phyloP scores from a whole-genome alignment of 2,113 vertebrate species.

The Burhinus oedicnemus region DNA sequence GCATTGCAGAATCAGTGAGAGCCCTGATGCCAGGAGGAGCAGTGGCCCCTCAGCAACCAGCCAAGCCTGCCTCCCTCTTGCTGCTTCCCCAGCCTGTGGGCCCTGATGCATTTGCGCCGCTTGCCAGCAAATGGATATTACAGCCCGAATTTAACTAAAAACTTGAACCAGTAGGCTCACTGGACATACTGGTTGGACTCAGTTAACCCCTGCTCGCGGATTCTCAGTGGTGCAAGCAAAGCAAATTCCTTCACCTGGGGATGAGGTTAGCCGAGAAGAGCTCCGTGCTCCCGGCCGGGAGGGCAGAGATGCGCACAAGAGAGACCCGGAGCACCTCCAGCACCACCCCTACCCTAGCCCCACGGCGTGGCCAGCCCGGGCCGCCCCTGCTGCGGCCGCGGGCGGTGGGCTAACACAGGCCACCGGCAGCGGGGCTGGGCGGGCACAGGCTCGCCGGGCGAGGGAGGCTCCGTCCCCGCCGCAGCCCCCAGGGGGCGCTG shows the following conservation, averaged over 20 bases:
- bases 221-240: too few relatives aligned
- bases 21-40: not conserved
- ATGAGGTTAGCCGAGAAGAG: rapidly evolving
- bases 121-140: too few relatives aligned
- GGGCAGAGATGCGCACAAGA: rapidly evolving
- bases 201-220: not conserved
- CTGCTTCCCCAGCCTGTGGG: not conserved
- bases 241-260: not conserved
- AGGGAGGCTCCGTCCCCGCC: not conserved
- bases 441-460: not conserved
- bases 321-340: not conserved
- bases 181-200: not conserved
- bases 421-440: too few relatives aligned
- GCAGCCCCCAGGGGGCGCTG: constrained; percentile 68
- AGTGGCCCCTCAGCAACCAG: not conserved
- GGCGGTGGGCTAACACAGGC: not conserved
- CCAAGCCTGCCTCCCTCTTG: too few relatives aligned
- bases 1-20: not conserved
- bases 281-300: rapidly evolving
- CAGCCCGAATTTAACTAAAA: too few relatives aligned
- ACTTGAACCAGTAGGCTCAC: too few relatives aligned
- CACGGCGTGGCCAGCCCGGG: not conserved
- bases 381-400: too few relatives aligned
- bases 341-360: not conserved
- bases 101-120: not conserved